These are phyloP conservation scores for Lonchura striata DNA, from an alignment of 2,113 vertebrate genomes.

Conservation along the genomic window DNA sequence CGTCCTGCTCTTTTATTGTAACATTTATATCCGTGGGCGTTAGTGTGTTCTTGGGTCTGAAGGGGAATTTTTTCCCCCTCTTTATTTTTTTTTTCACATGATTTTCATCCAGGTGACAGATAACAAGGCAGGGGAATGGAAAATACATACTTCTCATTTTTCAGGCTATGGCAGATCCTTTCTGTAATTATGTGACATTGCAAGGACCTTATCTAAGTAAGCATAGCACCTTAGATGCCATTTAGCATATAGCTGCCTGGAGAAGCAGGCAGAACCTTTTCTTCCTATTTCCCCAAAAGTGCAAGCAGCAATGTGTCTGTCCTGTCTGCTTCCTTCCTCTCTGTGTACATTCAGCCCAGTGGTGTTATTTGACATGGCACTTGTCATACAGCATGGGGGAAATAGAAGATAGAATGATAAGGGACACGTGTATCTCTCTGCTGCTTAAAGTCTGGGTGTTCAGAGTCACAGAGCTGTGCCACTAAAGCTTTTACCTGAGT, in stretches of 20 bases:
- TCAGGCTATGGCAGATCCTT: neutral
- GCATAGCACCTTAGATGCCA: neutral
- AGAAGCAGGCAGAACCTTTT: neutral
- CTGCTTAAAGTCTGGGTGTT: neutral
- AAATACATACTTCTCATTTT: slow-evolving; percentile 34
- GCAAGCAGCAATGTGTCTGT: neutral
- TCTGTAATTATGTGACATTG: slow-evolving; percentile 26
- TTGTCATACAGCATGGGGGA: neutral
- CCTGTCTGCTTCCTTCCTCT: neutral
- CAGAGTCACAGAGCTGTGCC: neutral
- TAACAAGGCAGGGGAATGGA: slow-evolving; percentile 40
- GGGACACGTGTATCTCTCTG: neutral
- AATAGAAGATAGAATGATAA: neutral
- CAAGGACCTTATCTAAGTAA: slow-evolving; percentile 31
- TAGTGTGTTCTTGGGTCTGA: slow-evolving; percentile 48
- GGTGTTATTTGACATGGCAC: neutral
- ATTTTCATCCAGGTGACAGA: slow-evolving; percentile 61
- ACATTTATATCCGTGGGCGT: slow-evolving; percentile 65
- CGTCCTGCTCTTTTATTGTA: slow-evolving; percentile 65
- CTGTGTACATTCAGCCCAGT: neutral
- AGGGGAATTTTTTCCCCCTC: slow-evolving; percentile 31
- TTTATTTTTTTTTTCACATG: neutral
- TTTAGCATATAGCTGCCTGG: neutral
- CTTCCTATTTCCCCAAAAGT: neutral
- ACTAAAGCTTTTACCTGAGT: neutral